phyloP scores from a whole-genome alignment of 1,140 invertebrate species.

The Chironomus tepperi region DNA sequence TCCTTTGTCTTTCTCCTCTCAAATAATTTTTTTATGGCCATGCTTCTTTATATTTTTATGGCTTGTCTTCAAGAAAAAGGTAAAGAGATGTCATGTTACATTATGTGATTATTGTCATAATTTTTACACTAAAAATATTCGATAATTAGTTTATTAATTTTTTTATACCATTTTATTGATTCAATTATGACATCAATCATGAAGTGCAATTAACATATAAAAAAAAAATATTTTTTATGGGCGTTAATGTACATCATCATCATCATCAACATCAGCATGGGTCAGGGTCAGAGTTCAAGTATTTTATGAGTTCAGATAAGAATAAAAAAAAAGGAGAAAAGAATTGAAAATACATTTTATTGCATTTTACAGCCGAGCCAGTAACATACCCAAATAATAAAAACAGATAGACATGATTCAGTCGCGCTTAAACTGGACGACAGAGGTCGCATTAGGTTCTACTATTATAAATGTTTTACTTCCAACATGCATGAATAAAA shows the following conservation, averaged over 20 bases:
- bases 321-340: neutral
- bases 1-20: neutral
- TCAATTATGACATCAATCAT: neutral
- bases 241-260: neutral
- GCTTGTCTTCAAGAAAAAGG: neutral
- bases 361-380: neutral
- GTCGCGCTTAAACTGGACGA: neutral
- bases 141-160: neutral
- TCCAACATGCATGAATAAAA: neutral
- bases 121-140: neutral
- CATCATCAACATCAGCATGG: neutral
- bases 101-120: neutral
- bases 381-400: neutral
- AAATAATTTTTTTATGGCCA: neutral
- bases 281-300: conserved; percentile 6
- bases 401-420: too few relatives aligned
- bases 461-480: too few relatives aligned
- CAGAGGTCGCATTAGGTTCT: neutral
- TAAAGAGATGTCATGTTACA: neutral
- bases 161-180: neutral
- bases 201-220: neutral
- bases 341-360: conserved; percentile 15
- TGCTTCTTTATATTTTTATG: neutral
- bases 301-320: conserved; percentile 13
- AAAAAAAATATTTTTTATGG: neutral